Evolutionary conservation across 2,113 vertebrate genomes (phyloP), one percentile per base, ranked within the genome.

Genomic region (Axis porcinus): DNA sequence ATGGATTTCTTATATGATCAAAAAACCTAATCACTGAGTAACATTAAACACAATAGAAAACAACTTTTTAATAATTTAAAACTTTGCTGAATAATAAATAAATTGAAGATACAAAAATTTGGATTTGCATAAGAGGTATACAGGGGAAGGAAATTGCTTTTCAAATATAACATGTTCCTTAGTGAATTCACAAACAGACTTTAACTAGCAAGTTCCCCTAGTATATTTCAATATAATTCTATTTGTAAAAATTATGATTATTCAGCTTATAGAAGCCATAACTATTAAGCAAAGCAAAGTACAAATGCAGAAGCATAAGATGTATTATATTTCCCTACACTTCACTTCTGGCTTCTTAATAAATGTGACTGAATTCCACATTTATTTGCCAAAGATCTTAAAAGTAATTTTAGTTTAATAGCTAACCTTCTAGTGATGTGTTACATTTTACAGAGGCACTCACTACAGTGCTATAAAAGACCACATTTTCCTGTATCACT

Each of bases 311-410:
- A 97, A 97, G 58, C 2, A 82, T 54, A 94, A 96, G 94, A 2
- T 78, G 11, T 52, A 60, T 43, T 96, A 13, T 17, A 84, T 97
- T 98, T 98, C 74, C 2, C 3, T 13, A 88, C 96, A 84, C n/a
- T 33, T 95, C 86, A 54, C 87, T 98, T 79, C 28, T 91, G 76
- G 33, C 50, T 95, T 96, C 57, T 89, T 74, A 78, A 45, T 97
- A 95, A 96, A 94, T 86, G 17, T 55, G 91, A 92, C 40, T n/a
- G n/a, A 36, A 97, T 91, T 90, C 94, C 25, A 96, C 57, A 70
- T 17, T 94, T 82, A 86, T 64, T 93, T 97, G 94, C n/a, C 45
- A 91, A 98, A 95, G 78, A 97, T 88, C 16, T 36, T 83, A 78
- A 74, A 93, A 88, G 79, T 79, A 87, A 97, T 33, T 86, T 27